A percentile compares a stretch with the other conserved stretches of the same genome.
These are phyloP conservation scores for Cheilosia vernalis DNA, from an alignment of 2,888 invertebrate genomes.

Conservation along the genomic window DNA sequence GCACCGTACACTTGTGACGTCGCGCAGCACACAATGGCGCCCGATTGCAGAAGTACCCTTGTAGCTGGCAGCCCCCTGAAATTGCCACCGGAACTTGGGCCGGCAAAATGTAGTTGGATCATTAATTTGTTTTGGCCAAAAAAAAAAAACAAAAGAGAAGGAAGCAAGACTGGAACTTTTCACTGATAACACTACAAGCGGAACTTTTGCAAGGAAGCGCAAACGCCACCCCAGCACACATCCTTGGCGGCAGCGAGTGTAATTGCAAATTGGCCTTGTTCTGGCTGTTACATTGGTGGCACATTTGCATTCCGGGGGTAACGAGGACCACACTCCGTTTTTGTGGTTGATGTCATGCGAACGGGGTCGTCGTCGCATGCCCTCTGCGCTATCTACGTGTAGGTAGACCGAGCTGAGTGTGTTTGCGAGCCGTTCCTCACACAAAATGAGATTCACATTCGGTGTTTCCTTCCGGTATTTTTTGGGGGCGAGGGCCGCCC, in stretches of 20 bases:
- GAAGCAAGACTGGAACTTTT: constrained; percentile 18
- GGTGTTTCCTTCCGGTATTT: constrained; percentile 74
- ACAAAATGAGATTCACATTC: constrained; percentile 73
- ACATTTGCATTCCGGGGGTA: constrained; percentile 63
- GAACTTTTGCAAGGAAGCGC: constrained; percentile 59
- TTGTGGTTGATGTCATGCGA: constrained; percentile 70
- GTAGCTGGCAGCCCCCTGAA: constrained; percentile 22
- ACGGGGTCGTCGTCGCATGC: constrained; percentile 56
- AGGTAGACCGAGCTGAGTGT: constrained; percentile 35
- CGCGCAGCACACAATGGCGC: constrained; percentile 46
- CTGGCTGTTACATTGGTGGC: constrained; percentile 43
- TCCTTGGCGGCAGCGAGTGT: constrained; percentile 39
- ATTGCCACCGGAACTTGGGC: constrained; percentile 73
- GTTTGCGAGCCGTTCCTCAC: constrained; percentile 45
- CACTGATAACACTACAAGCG: constrained; percentile 70
- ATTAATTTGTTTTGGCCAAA: constrained; percentile 72
- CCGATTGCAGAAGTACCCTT: constrained; percentile 12
- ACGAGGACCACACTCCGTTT: constrained; percentile 23
- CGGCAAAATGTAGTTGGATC: constrained; percentile 70
- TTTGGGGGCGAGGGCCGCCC: constrained; percentile 45
- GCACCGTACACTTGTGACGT: constrained; percentile 60
- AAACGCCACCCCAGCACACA: constrained; percentile 3
- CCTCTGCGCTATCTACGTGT: constrained; percentile 9
- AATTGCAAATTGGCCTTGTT: constrained; percentile 68
- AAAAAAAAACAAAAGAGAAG: constrained; percentile 1